Evolutionary conservation across 2,888 invertebrate species (phyloP), one percentile per base, ranked within the genome.

Genomic region (Rhamphomyia laevipes): DNA sequence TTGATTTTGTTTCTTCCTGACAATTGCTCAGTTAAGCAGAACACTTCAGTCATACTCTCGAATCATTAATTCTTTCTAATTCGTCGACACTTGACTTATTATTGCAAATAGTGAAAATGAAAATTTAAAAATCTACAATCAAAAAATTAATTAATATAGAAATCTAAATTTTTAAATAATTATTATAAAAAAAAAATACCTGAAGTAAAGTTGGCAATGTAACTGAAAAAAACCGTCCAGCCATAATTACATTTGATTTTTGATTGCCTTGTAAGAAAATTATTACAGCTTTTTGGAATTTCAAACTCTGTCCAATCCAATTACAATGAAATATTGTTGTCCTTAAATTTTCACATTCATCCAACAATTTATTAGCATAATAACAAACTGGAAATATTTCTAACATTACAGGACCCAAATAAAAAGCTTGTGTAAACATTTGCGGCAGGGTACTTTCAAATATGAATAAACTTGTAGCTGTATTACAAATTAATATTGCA

Each of bases 351-450:
- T 57, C 54, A 40, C 56, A 56, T 46, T 59, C 59, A 17, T 54
- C 49, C 35, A 51, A 49, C 1, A 60, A 51, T 2, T 56, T 51
- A 31, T 56, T 57, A 53, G 58, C 57, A 9, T 51, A 50, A 31
- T 56, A 59, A 46, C 58, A 60, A 43, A 56, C 53, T 1, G 59
- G 60, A 4, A 57, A 55, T 7, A 55, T 56, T 52, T 60, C 57
- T 41, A 56, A 15, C 4, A 55, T 46, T 2, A 56, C 51, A 1
- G 57, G 56, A 43, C 51, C 21, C 6, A 60, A 21, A 35, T 56
- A 59, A 2, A 56, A 51, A 3, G 46, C 37, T 1, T 58, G 53
- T 2, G 52, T 53, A 47, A 60, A 45, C 18, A 11, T 4, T 1
- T 55, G 51, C 15, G 52, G 51, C 5, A 53, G 48, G 35, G 59